Conservation (phyloP, 1,140 invertebrate species). For the Chelonus insularis region DNA sequence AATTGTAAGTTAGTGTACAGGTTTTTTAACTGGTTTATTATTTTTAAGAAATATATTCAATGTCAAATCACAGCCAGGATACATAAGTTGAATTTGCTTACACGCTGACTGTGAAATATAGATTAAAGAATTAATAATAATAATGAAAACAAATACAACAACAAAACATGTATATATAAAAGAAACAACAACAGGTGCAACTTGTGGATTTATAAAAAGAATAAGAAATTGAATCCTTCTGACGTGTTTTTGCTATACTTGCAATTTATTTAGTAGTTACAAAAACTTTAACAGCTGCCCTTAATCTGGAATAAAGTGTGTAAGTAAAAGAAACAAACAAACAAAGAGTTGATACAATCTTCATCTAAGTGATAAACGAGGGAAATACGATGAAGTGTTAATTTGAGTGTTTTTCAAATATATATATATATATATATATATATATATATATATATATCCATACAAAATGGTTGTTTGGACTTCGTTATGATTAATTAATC, state of each 20-base stretch:
- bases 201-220: no score
- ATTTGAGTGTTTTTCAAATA: conserved; percentile 44
- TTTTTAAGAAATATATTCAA: not conserved
- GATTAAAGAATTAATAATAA: not conserved
- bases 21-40: conserved; percentile 26
- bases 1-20: conserved; percentile 26
- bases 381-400: conserved; percentile 31
- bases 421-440: not conserved
- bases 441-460: conserved; percentile 30
- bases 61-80: conserved; percentile 1
- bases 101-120: conserved; percentile 15
- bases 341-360: conserved; percentile 31
- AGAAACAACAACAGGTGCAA: not conserved
- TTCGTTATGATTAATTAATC: conserved; percentile 24
- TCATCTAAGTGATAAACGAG: conserved; percentile 44
- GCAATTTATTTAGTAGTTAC: conserved; percentile 39
- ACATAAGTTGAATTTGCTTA: not conserved
- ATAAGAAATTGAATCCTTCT: not conserved
- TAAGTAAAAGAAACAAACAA: conserved; percentile 36
- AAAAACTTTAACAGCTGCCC: conserved; percentile 41
- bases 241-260: no score
- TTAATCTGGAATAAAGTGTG: conserved; percentile 38
- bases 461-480: conserved; percentile 49
- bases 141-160: not conserved
- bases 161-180: not conserved